Evolutionary conservation across 2,113 vertebrate species (phyloP), one percentile per base, ranked within the genome.

Genomic region (Microcebus lehilahytsara): DNA sequence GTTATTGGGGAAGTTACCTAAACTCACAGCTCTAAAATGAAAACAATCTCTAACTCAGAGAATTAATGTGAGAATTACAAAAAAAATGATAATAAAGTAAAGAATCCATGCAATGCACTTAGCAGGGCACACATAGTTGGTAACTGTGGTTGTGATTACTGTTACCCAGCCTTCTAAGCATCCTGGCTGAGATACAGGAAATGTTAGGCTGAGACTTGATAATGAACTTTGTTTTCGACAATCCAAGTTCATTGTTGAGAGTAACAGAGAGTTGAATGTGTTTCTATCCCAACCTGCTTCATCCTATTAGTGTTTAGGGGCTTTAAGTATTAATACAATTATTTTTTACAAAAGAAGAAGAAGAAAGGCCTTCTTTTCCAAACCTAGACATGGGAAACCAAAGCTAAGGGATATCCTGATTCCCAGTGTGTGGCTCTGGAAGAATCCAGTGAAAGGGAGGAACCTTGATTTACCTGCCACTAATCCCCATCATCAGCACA

Each of bases 181-280:
- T 53, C 34, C 9, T 10, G 13, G 42, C 64, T 11, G 49, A 77
- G 58, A 79, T 30, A 16, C 77, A 79, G 53, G 32, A 60, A 58
- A 60, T 22, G 5, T 27, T 42, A 67, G 56, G 49, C 16, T 91
- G 92, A 58, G 42, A 85, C 80, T 20, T 87, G 42, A 60, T 64
- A 22, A 22, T 16, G 30, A 86, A 77, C 37, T 90, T 93, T 49
- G 75, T 77, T 92, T 84, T 42, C 49, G 40, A 46, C 20, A 58
- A 46, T 56, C 51, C 27, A 30, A 34, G 32, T 85, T 80, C 75
- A 72, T 71, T 80, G n/a, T 77, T 97, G 66, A 95, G 53, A 95
- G 32, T 25, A 74, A 51, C 42, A 49, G 67, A 81, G 27, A 87
- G 10, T 34, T 94, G 64, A 87, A 14, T 85, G 67, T 74, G 30